Percentiles rank a stretch among this genome's conserved stretches.
Conservation (phyloP, 2,888 invertebrate species). For the Ametastegia equiseti region DNA sequence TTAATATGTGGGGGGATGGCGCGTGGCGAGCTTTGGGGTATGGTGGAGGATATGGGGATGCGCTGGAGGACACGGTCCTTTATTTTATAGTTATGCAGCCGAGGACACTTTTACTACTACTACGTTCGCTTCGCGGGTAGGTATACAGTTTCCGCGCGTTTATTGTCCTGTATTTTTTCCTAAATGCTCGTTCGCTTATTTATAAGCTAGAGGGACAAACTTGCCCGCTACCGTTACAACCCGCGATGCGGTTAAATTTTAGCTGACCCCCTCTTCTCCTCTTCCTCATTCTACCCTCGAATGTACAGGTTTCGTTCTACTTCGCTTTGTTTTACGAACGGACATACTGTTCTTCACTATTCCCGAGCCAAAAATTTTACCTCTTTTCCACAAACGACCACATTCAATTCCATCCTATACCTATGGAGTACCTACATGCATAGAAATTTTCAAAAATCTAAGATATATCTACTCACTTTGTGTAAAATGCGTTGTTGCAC, state of each 20-base stretch:
- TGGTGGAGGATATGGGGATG: constrained; percentile 32
- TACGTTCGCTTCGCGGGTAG: constrained; percentile 61
- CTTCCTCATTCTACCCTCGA: background rate
- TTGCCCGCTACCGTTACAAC: background rate
- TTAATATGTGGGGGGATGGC: constrained; percentile 66
- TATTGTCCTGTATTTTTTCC: constrained; percentile 65
- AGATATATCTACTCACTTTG: constrained; percentile 71
- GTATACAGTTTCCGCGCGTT: constrained; percentile 64
- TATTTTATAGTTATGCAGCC: constrained; percentile 72
- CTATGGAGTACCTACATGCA: no score
- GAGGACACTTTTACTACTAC: constrained; percentile 71
- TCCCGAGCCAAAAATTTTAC: background rate
- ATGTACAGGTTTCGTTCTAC: background rate
- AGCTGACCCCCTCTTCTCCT: background rate
- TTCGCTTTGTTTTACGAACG: constrained; percentile 29
- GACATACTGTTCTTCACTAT: background rate
- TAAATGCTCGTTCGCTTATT: constrained; percentile 63
- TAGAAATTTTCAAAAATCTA: background rate
- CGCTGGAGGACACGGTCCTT: constrained; percentile 61
- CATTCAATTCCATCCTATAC: no score
- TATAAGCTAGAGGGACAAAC: constrained; percentile 54
- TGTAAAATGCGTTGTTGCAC: constrained; percentile 72
- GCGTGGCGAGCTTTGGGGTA: constrained; percentile 53
- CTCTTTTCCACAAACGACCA: no score
- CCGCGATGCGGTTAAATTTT: constrained; percentile 42